A percentile compares a stretch with the other conserved stretches of the same genome.
Evolutionary conservation across 1,140 invertebrate species (phyloP).

Genomic region (Drosophila grimshawi): DNA sequence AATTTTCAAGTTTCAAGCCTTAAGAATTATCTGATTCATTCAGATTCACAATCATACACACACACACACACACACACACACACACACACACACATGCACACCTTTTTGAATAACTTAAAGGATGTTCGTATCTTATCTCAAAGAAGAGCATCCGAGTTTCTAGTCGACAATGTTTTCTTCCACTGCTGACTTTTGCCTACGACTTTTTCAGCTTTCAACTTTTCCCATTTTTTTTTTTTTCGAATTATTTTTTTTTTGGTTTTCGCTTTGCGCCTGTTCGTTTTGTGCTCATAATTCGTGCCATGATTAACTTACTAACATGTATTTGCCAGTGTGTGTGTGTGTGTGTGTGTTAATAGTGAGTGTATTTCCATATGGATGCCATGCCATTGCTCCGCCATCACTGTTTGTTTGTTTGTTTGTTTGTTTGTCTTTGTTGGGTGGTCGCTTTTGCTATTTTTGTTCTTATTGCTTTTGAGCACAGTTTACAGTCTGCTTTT

Average conservation of each 20-base stretch:
- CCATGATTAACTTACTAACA: constrained; percentile 31
- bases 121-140: constrained; percentile 8
- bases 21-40: neutral
- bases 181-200: neutral
- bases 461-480: constrained; percentile 1
- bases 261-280: constrained; percentile 3
- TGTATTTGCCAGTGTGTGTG: constrained; percentile 7
- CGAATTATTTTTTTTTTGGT: neutral
- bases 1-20: neutral
- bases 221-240: neutral
- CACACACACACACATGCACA: neutral
- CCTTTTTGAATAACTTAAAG: constrained; percentile 12
- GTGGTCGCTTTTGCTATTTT: neutral
- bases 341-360: neutral
- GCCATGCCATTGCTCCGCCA: constrained; percentile 3
- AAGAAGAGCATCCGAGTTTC: constrained; percentile 2
- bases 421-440: constrained; percentile 17
- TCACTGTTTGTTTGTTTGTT: constrained; percentile 9
- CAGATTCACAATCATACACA: no score
- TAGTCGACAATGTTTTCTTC: neutral
- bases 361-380: neutral
- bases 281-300: constrained; percentile 28
- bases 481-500: constrained; percentile 12
- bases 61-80: no score
- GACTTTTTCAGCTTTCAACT: neutral